Percentiles rank a stretch among this genome's conserved stretches.
phyloP scores from a whole-genome alignment of 1,140 invertebrate species.

The Monomorium pharaonis region DNA sequence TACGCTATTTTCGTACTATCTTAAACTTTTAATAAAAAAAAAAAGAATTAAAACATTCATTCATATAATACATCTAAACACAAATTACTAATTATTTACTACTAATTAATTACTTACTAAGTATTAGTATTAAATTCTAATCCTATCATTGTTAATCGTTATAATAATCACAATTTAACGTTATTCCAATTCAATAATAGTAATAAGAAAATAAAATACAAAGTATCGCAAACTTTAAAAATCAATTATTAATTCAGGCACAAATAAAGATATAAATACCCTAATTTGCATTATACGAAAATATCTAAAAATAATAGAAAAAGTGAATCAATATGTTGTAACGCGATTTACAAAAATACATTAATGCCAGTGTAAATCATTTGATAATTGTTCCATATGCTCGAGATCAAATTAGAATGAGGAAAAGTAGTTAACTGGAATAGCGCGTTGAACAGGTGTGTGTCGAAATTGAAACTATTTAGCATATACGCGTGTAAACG shows the following conservation, averaged over 20 bases:
- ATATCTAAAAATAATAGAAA: background rate
- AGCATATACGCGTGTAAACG: background rate
- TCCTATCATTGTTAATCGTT: background rate
- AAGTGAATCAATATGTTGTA: background rate
- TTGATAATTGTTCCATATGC: background rate
- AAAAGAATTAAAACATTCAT: background rate
- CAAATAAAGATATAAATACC: background rate
- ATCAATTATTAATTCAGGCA: background rate
- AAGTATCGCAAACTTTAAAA: background rate
- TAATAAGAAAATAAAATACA: background rate
- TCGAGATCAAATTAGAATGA: slow-evolving; percentile 24
- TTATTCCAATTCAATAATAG: background rate
- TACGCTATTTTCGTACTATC: background rate
- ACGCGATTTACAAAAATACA: background rate
- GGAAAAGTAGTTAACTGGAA: slow-evolving; percentile 3
- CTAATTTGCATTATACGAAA: background rate
- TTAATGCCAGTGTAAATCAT: background rate
- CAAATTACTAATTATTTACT: too few species aligned
- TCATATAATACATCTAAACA: background rate
- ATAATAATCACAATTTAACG: background rate
- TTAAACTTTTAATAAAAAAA: background rate
- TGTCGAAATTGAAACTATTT: slow-evolving; percentile 18
- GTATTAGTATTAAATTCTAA: background rate
- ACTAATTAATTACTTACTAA: too few species aligned
- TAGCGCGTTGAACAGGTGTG: slow-evolving; percentile 24